Percentiles rank a stretch among this genome's conserved stretches.
Conservation (phyloP, 2,113 vertebrate species). For the Arenaria interpres region DNA sequence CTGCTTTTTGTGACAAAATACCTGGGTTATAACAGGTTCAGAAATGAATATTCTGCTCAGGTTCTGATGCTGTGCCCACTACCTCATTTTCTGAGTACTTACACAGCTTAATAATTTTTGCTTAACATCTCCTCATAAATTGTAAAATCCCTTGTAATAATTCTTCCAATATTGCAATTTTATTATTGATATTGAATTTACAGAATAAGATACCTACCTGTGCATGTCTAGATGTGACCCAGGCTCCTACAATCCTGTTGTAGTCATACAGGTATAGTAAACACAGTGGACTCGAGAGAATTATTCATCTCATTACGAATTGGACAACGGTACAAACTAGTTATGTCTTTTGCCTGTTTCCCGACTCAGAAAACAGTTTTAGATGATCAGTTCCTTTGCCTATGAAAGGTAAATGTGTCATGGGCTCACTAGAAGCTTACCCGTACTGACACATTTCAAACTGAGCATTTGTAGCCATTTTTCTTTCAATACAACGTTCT, state of each 20-base stretch:
- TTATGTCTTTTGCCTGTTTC: neutral
- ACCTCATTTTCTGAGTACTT: neutral
- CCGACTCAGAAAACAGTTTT: neutral
- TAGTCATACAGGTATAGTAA: neutral
- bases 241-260: neutral
- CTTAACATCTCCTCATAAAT: neutral
- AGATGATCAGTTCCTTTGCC: neutral
- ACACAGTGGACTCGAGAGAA: neutral
- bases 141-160: neutral
- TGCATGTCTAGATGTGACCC: neutral
- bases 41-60: neutral
- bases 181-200: neutral
- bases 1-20: neutral
- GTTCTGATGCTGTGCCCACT: neutral
- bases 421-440: neutral
- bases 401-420: neutral
- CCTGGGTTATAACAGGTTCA: neutral
- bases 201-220: neutral
- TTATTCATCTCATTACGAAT: neutral
- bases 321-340: neutral
- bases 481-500: neutral
- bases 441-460: neutral
- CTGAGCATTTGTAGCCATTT: neutral
- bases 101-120: neutral
- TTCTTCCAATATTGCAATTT: neutral